Conservation (phyloP, 2,797 vertebrate genomes). For the Myotis planiceps region DNA sequence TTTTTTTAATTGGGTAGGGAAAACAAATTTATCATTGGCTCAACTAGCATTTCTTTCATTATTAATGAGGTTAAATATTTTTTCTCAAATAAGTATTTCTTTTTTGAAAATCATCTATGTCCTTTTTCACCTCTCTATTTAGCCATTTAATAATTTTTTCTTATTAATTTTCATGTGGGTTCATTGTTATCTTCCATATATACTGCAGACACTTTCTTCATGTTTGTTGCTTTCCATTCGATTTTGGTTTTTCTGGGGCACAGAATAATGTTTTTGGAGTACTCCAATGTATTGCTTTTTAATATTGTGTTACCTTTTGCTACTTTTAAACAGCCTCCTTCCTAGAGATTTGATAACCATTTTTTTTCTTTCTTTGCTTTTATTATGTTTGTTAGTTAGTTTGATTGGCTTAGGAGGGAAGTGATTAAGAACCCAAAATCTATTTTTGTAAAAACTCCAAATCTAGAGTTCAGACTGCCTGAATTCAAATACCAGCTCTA, state of each 20-base stretch:
- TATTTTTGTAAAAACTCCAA: background rate
- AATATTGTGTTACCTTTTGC: background rate
- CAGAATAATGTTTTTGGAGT: background rate
- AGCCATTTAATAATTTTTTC: background rate
- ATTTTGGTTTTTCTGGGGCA: constrained; percentile 19
- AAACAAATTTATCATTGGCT: background rate
- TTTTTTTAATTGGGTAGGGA: background rate
- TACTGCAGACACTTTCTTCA: background rate
- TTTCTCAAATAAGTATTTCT: background rate
- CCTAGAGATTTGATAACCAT: background rate
- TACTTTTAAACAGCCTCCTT: background rate
- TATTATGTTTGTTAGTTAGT: background rate
- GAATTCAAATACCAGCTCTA: background rate
- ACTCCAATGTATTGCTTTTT: background rate
- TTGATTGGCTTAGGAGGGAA: background rate
- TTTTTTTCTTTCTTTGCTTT: constrained; percentile 18
- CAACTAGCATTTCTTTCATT: background rate
- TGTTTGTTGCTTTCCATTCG: background rate
- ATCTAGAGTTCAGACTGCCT: background rate
- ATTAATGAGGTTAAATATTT: constrained; percentile 20
- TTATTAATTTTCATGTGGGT: constrained; percentile 11
- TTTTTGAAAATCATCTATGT: background rate
- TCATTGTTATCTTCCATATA: background rate
- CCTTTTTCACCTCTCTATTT: background rate
- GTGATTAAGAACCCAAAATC: constrained; percentile 14